These are phyloP conservation scores for Cephalopachus bancanus DNA, from an alignment of 2,797 vertebrate genomes.

Conservation along the genomic window DNA sequence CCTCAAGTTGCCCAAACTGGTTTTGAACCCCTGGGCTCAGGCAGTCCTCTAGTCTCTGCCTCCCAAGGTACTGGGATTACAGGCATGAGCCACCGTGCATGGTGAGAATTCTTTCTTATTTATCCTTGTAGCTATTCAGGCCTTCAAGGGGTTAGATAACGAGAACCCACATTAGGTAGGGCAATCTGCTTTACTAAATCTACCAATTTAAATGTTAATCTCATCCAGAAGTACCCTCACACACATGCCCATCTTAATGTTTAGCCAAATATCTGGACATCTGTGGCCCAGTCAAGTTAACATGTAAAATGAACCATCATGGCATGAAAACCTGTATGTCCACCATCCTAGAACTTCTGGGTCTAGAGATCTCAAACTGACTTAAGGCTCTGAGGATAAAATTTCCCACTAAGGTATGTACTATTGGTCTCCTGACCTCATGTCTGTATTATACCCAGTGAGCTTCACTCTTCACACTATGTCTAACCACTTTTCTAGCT, in stretches of 20 bases:
- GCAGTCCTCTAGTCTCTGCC: too few species aligned
- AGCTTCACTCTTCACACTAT: not conserved
- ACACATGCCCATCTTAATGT: too few species aligned
- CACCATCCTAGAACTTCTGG: not conserved
- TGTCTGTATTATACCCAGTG: not conserved
- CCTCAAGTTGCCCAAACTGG: too few species aligned
- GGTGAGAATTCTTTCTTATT: not conserved
- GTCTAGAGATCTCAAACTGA: not conserved
- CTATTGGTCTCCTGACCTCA: not conserved
- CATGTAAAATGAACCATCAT: not conserved
- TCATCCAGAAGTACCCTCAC: not conserved
- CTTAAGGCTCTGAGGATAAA: not conserved
- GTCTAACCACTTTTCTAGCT: not conserved
- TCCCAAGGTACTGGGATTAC: too few species aligned
- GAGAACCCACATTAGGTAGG: not conserved
- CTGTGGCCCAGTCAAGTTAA: not conserved
- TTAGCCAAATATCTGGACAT: not conserved
- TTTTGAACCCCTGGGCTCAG: too few species aligned
- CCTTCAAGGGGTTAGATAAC: not conserved
- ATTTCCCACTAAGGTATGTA: not conserved
- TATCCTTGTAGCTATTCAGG: not conserved
- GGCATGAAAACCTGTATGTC: not conserved
- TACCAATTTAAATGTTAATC: not conserved
- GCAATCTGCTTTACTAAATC: not conserved
- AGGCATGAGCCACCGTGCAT: too few species aligned